Percentiles rank a stretch among this genome's conserved stretches.
phyloP scores from a whole-genome alignment of 1,140 invertebrate species.

The Temnothorax nylanderi region DNA sequence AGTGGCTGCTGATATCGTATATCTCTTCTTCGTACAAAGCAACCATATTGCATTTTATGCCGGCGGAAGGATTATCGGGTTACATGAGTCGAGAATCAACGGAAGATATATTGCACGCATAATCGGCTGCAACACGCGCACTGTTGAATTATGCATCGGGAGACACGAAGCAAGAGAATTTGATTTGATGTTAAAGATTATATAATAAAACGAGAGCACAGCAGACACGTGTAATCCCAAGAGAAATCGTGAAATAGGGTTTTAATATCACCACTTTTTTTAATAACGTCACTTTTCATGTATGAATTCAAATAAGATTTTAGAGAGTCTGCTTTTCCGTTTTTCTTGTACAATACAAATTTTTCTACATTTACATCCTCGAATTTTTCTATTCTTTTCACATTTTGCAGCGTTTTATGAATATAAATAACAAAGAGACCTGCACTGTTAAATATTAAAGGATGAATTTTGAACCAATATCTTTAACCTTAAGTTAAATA shows the following conservation, averaged over 20 bases:
- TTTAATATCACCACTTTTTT: background rate
- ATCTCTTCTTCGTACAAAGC: background rate
- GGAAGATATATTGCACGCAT: slow-evolving; percentile 51
- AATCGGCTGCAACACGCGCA: slow-evolving; percentile 37
- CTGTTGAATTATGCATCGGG: slow-evolving; percentile 52
- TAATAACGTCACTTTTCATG: background rate
- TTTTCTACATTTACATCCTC: background rate
- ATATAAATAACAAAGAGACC: background rate
- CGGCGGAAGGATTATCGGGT: slow-evolving; percentile 24
- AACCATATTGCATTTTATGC: slow-evolving; percentile 30
- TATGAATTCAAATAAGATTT: background rate
- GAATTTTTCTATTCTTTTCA: background rate
- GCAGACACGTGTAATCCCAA: background rate
- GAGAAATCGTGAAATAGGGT: background rate
- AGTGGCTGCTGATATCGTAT: background rate
- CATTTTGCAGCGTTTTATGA: background rate
- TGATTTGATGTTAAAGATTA: slow-evolving; percentile 46
- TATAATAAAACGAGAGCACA: background rate
- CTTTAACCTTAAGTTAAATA: too few species aligned
- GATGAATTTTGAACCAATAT: too few species aligned
- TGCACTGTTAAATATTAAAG: too few species aligned
- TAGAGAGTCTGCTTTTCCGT: background rate
- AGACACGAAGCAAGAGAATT: slow-evolving; percentile 10
- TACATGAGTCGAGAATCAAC: slow-evolving; percentile 32
- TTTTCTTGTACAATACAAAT: background rate